phyloP scores from a whole-genome alignment of 2,888 invertebrate species.

The Hoplodrina blanda region DNA sequence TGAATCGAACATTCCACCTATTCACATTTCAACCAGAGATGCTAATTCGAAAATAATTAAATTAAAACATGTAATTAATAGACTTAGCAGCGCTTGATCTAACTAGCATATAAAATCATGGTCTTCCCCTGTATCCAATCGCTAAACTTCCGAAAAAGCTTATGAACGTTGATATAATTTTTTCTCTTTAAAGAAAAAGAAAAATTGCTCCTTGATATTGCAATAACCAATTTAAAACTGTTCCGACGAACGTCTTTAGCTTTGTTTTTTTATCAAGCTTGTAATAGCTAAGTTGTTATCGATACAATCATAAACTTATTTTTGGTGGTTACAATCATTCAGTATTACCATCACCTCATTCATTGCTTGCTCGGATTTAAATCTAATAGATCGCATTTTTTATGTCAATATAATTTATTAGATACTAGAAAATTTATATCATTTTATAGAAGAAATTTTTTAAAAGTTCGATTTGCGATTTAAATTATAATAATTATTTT shows the following conservation, averaged over 20 bases:
- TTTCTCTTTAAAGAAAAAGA: background rate
- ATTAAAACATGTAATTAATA: constrained; percentile 8
- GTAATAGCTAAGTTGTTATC: background rate
- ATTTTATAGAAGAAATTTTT: background rate
- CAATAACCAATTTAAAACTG: background rate
- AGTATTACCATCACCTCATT: constrained; percentile 17
- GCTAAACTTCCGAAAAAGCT: constrained; percentile 38
- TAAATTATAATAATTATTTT: too few relatives aligned
- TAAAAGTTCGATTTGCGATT: too few relatives aligned
- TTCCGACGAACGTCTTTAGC: background rate
- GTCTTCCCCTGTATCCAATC: constrained; percentile 6
- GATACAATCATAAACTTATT: background rate
- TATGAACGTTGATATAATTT: background rate
- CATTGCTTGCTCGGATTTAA: constrained; percentile 27
- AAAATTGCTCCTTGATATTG: background rate
- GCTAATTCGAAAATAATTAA: constrained; percentile 12
- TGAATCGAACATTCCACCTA: constrained; percentile 7
- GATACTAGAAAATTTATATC: constrained; percentile 1
- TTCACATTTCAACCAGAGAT: constrained; percentile 1
- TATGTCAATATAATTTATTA: background rate
- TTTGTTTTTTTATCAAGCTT: constrained; percentile 26
- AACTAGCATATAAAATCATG: constrained; percentile 19
- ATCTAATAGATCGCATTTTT: background rate
- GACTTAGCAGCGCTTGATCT: constrained; percentile 14
- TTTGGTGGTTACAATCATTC: background rate